A percentile compares a stretch with the other conserved stretches of the same genome.
These are phyloP conservation scores for Eunapius fragilis DNA, from an alignment of 37 sponge, comb jelly and placozoan genomes.

Conservation along the genomic window DNA sequence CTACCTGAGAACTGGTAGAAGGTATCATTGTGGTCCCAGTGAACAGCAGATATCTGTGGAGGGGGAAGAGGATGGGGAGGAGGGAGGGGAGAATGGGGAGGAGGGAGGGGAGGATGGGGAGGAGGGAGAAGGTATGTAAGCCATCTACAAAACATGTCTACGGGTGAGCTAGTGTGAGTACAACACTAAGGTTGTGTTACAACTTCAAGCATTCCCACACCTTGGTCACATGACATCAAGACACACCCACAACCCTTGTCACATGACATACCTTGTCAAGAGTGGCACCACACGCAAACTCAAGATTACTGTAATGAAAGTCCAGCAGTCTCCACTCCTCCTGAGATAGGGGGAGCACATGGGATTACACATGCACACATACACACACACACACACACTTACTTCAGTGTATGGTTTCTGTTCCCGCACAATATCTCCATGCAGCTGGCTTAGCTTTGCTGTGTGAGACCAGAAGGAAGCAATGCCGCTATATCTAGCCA, in stretches of 20 bases:
- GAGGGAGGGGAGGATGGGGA: background rate
- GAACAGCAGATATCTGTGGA: constrained; percentile 76
- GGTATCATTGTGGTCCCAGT: constrained; percentile 92
- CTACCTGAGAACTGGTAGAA: constrained; percentile 85
- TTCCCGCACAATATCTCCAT: background rate
- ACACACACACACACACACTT: constrained; percentile 13
- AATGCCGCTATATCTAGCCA: background rate
- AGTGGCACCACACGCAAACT: constrained; percentile 91
- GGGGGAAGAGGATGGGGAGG: background rate
- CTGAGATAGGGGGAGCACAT: constrained; percentile 32
- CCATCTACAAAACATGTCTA: background rate
- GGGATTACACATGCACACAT: background rate
- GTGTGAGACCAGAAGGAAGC: background rate
- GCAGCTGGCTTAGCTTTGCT: background rate
- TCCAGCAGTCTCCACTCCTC: constrained; percentile 72
- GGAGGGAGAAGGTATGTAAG: background rate
- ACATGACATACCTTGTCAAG: constrained; percentile 70
- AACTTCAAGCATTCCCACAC: no score
- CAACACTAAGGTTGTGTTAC: no score
- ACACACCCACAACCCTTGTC: no score
- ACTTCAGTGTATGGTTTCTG: background rate
- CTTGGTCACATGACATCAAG: background rate
- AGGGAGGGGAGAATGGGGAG: background rate
- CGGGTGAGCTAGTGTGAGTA: background rate
- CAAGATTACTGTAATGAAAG: constrained; percentile 88